Percentiles rank a stretch among this genome's conserved stretches.
phyloP scores from a whole-genome alignment of 2,797 vertebrate species.

The Notamacropus eugenii region DNA sequence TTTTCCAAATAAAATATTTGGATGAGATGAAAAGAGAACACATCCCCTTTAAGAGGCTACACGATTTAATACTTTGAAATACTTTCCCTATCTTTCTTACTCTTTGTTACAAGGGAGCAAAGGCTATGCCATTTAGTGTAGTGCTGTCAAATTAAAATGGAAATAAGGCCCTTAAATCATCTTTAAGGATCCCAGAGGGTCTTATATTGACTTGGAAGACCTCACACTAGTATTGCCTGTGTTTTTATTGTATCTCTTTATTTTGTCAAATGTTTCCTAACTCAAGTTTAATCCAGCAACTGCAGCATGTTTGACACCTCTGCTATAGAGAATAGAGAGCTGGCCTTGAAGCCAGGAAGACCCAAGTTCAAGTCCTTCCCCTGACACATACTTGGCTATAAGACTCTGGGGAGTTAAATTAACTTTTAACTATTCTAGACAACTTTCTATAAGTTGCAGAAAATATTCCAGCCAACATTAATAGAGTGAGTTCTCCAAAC shows the following conservation, averaged over 20 bases:
- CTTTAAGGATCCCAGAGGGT: background rate
- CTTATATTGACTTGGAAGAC: background rate
- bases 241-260: background rate
- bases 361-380: background rate
- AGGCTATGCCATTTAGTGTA: background rate
- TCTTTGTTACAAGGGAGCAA: background rate
- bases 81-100: background rate
- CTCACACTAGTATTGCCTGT: background rate
- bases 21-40: background rate
- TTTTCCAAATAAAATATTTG: background rate
- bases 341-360: background rate
- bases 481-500: background rate
- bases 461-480: background rate
- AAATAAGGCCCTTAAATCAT: background rate
- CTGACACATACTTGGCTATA: background rate
- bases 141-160: background rate
- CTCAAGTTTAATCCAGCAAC: background rate
- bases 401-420: background rate
- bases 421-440: background rate
- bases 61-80: background rate
- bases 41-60: background rate
- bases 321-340: background rate
- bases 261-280: background rate
- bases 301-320: background rate
- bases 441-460: background rate